Evolutionary conservation across 2,113 vertebrate species (phyloP).

Genomic region (Ameiurus melas): DNA sequence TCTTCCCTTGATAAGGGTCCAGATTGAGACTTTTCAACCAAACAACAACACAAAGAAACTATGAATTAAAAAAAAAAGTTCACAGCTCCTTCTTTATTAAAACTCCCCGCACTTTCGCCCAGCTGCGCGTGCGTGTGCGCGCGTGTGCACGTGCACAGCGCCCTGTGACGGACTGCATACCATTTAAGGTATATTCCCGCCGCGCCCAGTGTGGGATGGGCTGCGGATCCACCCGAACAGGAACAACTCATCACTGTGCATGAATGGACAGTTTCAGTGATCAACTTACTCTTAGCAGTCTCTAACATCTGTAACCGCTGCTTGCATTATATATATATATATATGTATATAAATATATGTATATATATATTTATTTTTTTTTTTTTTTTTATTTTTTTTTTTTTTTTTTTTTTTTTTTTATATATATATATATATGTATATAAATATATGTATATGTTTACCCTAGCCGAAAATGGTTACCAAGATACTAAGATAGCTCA

Average conservation of each 20-base stretch:
- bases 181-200: background rate
- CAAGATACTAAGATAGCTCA: background rate
- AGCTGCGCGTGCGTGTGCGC: background rate
- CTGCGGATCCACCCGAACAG: background rate
- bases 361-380: too few relatives aligned
- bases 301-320: background rate
- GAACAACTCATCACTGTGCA: background rate
- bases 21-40: background rate
- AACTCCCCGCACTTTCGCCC: background rate
- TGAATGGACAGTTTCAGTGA: background rate
- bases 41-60: background rate
- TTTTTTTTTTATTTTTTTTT: too few relatives aligned
- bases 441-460: background rate
- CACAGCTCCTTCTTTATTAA: too few relatives aligned
- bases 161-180: background rate
- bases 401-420: too few relatives aligned
- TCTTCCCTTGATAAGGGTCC: background rate
- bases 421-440: too few relatives aligned
- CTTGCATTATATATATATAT: background rate
- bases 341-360: too few relatives aligned
- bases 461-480: background rate
- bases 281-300: background rate
- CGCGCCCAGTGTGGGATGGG: background rate
- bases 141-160: background rate
- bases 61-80: too few relatives aligned